These are phyloP conservation scores for Oriolus oriolus DNA, from an alignment of 2,113 vertebrate genomes.

Conservation along the genomic window DNA sequence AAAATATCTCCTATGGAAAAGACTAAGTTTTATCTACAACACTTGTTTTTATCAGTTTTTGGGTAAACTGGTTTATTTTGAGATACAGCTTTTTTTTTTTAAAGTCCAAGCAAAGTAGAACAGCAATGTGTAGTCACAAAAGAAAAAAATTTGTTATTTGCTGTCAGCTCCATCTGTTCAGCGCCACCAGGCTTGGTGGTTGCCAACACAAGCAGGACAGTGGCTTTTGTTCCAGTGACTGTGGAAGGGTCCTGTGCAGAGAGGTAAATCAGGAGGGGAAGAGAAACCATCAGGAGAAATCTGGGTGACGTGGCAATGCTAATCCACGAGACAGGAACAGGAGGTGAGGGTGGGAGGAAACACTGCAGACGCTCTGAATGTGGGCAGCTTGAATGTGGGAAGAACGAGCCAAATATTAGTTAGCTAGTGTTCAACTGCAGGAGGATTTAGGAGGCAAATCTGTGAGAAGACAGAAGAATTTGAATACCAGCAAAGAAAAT, in stretches of 20 bases:
- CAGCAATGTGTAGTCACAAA: neutral
- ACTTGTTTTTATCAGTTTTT: neutral
- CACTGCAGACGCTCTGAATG: neutral
- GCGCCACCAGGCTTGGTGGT: neutral
- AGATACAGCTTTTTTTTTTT: neutral
- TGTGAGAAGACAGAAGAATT: constrained; percentile 1
- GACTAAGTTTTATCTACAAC: neutral
- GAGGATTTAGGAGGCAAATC: neutral
- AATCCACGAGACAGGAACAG: neutral
- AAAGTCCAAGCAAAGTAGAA: neutral
- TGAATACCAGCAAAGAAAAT: constrained; percentile 33
- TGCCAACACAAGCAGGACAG: neutral
- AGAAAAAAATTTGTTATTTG: neutral
- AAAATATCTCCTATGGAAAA: neutral
- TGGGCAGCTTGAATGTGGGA: neutral
- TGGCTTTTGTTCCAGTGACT: neutral
- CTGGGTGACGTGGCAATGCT: neutral
- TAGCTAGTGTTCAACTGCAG: neutral
- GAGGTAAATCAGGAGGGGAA: neutral
- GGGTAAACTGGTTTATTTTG: neutral
- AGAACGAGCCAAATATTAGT: constrained; percentile 9
- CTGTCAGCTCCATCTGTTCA: neutral
- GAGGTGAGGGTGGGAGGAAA: constrained; percentile 2
- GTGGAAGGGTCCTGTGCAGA: neutral
- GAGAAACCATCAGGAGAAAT: neutral